Evolutionary conservation across 2,113 vertebrate genomes (phyloP).

Genomic region (Nestor notabilis): DNA sequence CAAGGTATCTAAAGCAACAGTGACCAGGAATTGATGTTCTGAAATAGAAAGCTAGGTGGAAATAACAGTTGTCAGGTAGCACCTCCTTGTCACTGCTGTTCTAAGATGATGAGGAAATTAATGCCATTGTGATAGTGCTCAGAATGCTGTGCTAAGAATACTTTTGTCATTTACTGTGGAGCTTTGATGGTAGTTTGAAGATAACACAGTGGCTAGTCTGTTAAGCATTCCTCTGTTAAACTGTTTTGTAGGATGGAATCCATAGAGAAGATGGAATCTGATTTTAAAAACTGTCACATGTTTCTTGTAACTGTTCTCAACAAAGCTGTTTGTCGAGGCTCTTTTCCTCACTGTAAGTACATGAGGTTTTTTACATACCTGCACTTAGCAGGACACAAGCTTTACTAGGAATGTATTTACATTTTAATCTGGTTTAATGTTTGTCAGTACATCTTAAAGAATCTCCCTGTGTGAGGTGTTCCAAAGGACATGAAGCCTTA

Average conservation of each 20-base stretch:
- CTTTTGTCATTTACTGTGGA: neutral
- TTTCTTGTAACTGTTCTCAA: constrained; percentile 97
- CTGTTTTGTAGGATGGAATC: constrained; percentile 88
- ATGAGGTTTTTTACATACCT: neutral
- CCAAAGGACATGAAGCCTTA: neutral
- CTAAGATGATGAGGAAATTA: neutral
- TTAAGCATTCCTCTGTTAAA: neutral
- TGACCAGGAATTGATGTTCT: neutral
- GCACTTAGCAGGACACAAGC: neutral
- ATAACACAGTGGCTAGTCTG: neutral
- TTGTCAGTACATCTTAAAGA: neutral
- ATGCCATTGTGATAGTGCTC: neutral
- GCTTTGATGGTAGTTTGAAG: neutral
- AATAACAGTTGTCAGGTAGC: neutral
- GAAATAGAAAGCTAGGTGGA: neutral
- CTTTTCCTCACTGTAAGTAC: constrained; percentile 95
- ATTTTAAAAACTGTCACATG: constrained; percentile 99
- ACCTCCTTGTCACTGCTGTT: neutral
- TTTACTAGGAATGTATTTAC: neutral
- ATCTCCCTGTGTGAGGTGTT: neutral
- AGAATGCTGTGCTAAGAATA: neutral
- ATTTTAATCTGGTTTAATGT: neutral
- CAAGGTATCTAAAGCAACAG: neutral
- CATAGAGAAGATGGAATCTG: constrained; percentile 98
- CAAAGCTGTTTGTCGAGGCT: constrained; percentile 95